Base-by-base conservation (phyloP, 2,888 invertebrate species). In the Andrena camellia region DNA sequence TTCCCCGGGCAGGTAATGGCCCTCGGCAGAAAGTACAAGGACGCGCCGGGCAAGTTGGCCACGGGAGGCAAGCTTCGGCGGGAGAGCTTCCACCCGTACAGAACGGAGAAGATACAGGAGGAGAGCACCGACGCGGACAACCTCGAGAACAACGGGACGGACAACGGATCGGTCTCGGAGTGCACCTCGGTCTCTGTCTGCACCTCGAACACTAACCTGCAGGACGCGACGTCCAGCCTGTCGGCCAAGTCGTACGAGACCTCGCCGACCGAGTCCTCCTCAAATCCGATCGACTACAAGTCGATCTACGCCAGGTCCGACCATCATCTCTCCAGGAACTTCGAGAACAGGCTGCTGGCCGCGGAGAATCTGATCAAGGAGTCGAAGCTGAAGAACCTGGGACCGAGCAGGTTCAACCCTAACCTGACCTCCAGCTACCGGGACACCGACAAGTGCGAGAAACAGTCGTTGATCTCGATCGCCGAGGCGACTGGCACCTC, bases 361-460 rank as follows among this genome's bases (percentile, higher is more conserved):
- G 93, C 94, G 6, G 94, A 94, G 73, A 94, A 93, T 82, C 75
- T 94, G 17, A 94, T 94, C 52, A 93, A 93, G 66, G 93, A 92
- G 35, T 93, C 93, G 0, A 92, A 93, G 71, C 67, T 92, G 62
- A 91, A 90, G 67, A 93, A 93, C 60, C 84, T 93, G 0, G 90
- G 91, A 0, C 66, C 86, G 0, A 81, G 83, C 4, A 90, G 85
- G 48, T 91, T 90, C 63, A 90, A 91, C 50, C 87, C 79, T 1
- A 93, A 93, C 70, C 82, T 93, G 13, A 86, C 74, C 54, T 87
- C 90, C 2, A 91, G 88, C 69, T 93, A 93, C 85, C 88, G 81
- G 20, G 92, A 92, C n/a, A 88, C 88, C 7, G 92, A 93, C 60
- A 93, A 92, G 35, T 91, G 92, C 66, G 93, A 93, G 76, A 92